Conservation (phyloP, 2,888 invertebrate species). For the Cloeon dipterum region DNA sequence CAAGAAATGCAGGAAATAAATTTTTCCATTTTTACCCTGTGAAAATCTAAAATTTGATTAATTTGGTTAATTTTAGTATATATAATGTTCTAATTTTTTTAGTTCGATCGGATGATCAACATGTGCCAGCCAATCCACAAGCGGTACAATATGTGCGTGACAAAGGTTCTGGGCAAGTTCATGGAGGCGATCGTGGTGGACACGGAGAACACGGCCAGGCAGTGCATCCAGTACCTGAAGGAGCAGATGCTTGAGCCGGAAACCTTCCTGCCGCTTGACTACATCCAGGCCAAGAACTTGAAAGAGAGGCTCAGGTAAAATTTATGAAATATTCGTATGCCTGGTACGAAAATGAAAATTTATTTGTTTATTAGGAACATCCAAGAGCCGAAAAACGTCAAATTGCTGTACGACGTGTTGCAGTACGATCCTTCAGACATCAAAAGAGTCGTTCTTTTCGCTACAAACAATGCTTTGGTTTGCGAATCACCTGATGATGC, state of each 20-base stretch:
- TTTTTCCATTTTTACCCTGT: too few species aligned
- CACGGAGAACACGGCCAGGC: slow-evolving; percentile 87
- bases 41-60: neutral
- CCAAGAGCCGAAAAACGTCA: slow-evolving; percentile 83
- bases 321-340: too few species aligned
- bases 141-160: slow-evolving; percentile 91
- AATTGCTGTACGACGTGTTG: slow-evolving; percentile 88
- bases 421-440: slow-evolving; percentile 87
- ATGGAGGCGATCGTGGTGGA: slow-evolving; percentile 99
- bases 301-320: slow-evolving; percentile 63
- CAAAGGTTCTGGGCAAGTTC: slow-evolving; percentile 93
- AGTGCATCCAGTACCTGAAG: slow-evolving; percentile 87
- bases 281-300: slow-evolving; percentile 74
- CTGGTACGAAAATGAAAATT: too few species aligned
- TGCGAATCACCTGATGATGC: slow-evolving; percentile 98
- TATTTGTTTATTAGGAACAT: slow-evolving; percentile 58
- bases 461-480: slow-evolving; percentile 96
- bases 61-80: slow-evolving; percentile 5
- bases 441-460: slow-evolving; percentile 89
- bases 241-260: slow-evolving; percentile 96
- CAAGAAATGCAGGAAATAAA: too few species aligned
- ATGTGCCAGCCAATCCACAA: slow-evolving; percentile 99
- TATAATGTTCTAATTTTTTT: slow-evolving; percentile 12
- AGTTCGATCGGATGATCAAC: slow-evolving; percentile 94
- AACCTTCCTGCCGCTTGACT: slow-evolving; percentile 91